Percentiles rank a stretch among this genome's conserved stretches.
Evolutionary conservation across 1,140 invertebrate species (phyloP).

Genomic region (Bilobella aurantiaca): DNA sequence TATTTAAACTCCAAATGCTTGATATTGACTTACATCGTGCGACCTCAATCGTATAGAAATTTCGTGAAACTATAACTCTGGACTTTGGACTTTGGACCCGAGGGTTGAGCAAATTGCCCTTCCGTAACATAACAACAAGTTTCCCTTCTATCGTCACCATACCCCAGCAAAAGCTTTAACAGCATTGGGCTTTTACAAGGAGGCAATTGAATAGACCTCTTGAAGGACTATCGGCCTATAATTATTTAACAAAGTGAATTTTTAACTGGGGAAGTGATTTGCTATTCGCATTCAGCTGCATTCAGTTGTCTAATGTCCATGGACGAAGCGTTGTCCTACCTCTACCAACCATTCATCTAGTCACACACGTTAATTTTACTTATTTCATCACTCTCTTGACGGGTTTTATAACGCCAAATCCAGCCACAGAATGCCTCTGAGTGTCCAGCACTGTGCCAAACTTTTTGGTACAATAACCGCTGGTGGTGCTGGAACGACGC

Average conservation of each 20-base stretch:
- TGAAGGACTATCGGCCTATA: no score
- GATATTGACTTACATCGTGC: no score
- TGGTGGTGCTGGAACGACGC: not conserved
- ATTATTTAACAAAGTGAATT: no score
- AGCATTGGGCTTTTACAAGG: no score
- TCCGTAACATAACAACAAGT: not conserved
- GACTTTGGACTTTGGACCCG: not conserved
- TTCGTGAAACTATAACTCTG: no score
- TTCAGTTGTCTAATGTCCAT: no score
- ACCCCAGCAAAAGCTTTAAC: not conserved
- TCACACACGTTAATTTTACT: not conserved
- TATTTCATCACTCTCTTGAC: not conserved
- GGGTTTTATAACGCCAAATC: no score
- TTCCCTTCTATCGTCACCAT: not conserved
- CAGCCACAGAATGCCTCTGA: not conserved
- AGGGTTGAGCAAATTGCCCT: not conserved
- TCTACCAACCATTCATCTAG: not conserved
- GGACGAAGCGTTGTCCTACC: no score
- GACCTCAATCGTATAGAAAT: slow-evolving; percentile 35
- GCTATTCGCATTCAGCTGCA: no score
- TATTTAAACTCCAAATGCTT: no score
- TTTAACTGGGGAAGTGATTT: no score
- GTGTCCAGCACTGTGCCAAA: not conserved
- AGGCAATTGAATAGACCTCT: no score
- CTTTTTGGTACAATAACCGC: not conserved